These are phyloP conservation scores for Drosophila ohnishii DNA, from an alignment of 1,140 invertebrate genomes.

Conservation along the genomic window DNA sequence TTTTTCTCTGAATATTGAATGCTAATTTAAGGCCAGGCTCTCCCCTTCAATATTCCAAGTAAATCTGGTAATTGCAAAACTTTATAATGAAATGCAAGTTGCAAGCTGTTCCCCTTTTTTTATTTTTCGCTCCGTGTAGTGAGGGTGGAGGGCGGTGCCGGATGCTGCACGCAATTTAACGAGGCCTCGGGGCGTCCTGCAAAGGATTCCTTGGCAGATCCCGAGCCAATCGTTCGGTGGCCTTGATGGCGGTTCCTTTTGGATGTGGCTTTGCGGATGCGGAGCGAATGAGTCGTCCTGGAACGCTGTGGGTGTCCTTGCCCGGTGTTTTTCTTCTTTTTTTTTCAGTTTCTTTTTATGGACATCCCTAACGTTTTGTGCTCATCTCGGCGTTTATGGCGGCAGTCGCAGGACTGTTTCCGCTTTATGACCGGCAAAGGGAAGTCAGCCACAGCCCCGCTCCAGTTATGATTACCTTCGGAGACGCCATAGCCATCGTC, in stretches of 20 bases:
- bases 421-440: conserved; percentile 25
- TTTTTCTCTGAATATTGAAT: background rate
- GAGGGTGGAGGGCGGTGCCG: background rate
- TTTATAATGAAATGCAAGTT: conserved; percentile 4
- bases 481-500: background rate
- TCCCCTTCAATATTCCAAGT: background rate
- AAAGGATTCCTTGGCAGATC: conserved; percentile 26
- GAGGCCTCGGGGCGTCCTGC: conserved; percentile 54
- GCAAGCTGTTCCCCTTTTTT: background rate
- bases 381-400: conserved; percentile 21
- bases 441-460: background rate
- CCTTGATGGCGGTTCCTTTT: conserved; percentile 19
- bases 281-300: conserved; percentile 1
- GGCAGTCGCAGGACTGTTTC: conserved; percentile 20
- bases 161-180: conserved; percentile 63
- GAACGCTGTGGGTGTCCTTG: conserved; percentile 8
- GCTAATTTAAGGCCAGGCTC: background rate
- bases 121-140: conserved; percentile 16
- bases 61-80: conserved; percentile 3
- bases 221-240: conserved; percentile 3
- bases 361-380: conserved; percentile 19
- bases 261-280: conserved; percentile 8
- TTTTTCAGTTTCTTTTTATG: conserved; percentile 22
- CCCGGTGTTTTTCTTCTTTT: background rate
- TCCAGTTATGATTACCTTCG: conserved; percentile 59